A percentile compares a stretch with the other conserved stretches of the same genome.
Evolutionary conservation across 30 jellyfish, hydroid and myxozoan genomes (phyloP).

Genomic region (Aurelia sp.): DNA sequence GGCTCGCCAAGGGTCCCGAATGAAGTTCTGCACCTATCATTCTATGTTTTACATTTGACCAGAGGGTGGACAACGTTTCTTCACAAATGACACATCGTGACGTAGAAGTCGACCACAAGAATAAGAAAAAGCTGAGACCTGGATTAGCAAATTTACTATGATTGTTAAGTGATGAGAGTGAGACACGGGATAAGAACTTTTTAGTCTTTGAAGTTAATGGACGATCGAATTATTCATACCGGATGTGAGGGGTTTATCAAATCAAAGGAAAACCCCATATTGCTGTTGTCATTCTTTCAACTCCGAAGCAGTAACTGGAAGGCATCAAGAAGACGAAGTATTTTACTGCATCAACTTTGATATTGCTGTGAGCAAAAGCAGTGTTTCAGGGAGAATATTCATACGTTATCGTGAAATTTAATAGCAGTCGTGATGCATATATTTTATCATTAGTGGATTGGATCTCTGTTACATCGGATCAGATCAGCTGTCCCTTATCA

Average conservation of each 20-base stretch:
- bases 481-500: too few species aligned
- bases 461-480: too few species aligned
- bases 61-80: background rate
- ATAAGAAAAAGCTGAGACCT: background rate
- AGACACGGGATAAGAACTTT: background rate
- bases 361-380: background rate
- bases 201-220: background rate
- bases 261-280: background rate
- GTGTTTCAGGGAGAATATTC: too few species aligned
- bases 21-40: too few species aligned
- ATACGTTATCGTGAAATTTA: too few species aligned
- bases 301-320: too few species aligned
- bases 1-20: too few species aligned
- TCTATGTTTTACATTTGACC: too few species aligned
- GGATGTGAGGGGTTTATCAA: background rate
- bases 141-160: background rate
- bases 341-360: background rate
- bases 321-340: background rate
- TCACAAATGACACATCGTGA: conserved; percentile 2
- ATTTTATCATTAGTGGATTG: too few species aligned
- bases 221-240: background rate
- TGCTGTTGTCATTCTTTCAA: too few species aligned
- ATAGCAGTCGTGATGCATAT: too few species aligned
- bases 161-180: background rate
- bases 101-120: background rate